Evolutionary conservation across 2,797 vertebrate species (phyloP).

Genomic region (Hyperoplus lanceolatus): DNA sequence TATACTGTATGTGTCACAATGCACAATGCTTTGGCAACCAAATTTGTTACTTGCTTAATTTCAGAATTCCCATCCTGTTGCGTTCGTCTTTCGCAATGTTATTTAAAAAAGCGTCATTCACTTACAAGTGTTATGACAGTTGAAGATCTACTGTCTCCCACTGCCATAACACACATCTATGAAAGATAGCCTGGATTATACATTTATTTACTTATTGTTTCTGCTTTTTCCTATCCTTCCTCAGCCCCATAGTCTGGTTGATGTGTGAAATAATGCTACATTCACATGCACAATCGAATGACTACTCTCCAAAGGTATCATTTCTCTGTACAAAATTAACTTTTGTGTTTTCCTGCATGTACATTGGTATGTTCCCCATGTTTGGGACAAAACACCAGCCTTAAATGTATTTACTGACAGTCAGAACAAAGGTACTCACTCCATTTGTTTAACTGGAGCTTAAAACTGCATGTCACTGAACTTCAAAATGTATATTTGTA

Average conservation of each 20-base stretch:
- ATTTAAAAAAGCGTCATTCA: background rate
- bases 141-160: no score
- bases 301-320: background rate
- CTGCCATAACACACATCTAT: no score
- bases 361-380: background rate
- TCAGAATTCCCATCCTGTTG: background rate
- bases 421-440: background rate
- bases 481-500: background rate
- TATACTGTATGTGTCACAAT: background rate
- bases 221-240: background rate
- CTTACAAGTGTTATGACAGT: background rate
- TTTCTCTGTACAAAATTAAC: background rate
- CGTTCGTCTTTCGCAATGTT: background rate
- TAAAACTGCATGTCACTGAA: background rate
- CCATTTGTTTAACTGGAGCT: background rate
- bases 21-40: background rate
- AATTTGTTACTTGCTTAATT: background rate
- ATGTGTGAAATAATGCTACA: background rate
- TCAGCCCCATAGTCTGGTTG: conserved; percentile 27
- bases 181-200: conserved; percentile 41
- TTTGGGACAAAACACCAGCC: background rate
- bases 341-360: background rate
- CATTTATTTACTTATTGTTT: conserved; percentile 38
- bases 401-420: background rate
- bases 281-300: background rate